Conservation (phyloP, 2,888 invertebrate species). For the Hoplodrina blanda region DNA sequence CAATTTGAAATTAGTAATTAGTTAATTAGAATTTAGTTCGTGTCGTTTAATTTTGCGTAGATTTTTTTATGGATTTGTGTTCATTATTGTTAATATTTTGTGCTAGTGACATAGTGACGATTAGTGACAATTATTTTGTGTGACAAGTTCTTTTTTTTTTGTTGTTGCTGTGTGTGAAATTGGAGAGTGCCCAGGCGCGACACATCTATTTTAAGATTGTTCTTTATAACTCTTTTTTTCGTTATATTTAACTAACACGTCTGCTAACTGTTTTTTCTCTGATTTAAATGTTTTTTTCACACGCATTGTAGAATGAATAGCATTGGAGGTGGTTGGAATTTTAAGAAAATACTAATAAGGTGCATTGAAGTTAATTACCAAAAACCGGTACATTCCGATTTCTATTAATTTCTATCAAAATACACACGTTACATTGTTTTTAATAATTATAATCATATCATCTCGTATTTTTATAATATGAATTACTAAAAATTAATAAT, state of each 20-base stretch:
- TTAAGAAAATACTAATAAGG: no score
- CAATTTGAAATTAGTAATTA: background rate
- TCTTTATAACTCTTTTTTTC: constrained; percentile 61
- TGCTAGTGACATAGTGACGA: constrained; percentile 62
- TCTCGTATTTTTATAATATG: no score
- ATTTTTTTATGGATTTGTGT: constrained; percentile 30
- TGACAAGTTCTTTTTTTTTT: constrained; percentile 61
- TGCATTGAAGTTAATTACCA: no score
- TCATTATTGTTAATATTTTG: constrained; percentile 49
- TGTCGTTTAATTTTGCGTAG: constrained; percentile 15
- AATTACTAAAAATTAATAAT: no score
- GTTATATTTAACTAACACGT: constrained; percentile 57
- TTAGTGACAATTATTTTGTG: constrained; percentile 58
- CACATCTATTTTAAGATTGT: constrained; percentile 68
- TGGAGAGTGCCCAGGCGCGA: constrained; percentile 70
- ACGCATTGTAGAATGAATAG: no score
- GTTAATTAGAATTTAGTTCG: constrained; percentile 3
- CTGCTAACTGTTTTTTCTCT: constrained; percentile 31
- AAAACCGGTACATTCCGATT: no score
- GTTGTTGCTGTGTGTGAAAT: constrained; percentile 62
- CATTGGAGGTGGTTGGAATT: background rate
- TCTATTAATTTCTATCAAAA: no score
- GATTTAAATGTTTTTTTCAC: background rate
- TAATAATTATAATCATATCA: no score
- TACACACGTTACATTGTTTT: no score